Conservation (phyloP, 2,797 vertebrate species). For the Peromyscus aztecus region DNA sequence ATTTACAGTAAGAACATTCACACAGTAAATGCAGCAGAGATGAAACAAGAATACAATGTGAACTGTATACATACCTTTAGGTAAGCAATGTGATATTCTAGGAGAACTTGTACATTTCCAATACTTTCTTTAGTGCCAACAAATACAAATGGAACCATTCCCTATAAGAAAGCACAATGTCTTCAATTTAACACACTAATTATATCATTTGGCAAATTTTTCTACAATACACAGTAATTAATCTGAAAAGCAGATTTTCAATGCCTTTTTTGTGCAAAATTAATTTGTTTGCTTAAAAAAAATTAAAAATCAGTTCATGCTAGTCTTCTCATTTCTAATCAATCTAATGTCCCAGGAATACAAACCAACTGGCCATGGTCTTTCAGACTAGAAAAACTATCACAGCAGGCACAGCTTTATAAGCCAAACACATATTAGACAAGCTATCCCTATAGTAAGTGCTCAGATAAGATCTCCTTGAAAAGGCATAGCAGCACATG, state of each 20-base stretch:
- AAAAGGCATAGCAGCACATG: neutral
- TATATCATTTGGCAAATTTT: conserved; percentile 1
- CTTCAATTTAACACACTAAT: conserved; percentile 29
- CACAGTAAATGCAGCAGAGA: neutral
- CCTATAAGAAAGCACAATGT: conserved; percentile 88
- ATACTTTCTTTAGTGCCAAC: conserved; percentile 99
- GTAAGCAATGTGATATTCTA: conserved; percentile 99
- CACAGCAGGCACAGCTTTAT: neutral
- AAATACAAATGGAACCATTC: conserved; percentile 99
- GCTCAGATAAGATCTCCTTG: neutral
- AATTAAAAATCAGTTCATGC: neutral
- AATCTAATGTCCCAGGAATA: conserved; percentile 9
- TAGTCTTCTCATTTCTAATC: neutral
- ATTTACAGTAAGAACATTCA: neutral
- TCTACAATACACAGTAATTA: conserved; percentile 25
- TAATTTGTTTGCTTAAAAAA: neutral
- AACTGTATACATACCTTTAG: conserved; percentile 93
- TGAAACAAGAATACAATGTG: neutral
- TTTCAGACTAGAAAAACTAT: neutral
- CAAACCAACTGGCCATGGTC: neutral
- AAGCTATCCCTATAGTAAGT: neutral
- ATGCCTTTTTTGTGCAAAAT: neutral
- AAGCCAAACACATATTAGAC: neutral
- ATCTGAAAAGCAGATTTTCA: conserved; percentile 22
- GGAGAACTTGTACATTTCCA: conserved; percentile 96